Evolutionary conservation across 2,888 invertebrate genomes (phyloP).

Genomic region (Escarpia spicata): DNA sequence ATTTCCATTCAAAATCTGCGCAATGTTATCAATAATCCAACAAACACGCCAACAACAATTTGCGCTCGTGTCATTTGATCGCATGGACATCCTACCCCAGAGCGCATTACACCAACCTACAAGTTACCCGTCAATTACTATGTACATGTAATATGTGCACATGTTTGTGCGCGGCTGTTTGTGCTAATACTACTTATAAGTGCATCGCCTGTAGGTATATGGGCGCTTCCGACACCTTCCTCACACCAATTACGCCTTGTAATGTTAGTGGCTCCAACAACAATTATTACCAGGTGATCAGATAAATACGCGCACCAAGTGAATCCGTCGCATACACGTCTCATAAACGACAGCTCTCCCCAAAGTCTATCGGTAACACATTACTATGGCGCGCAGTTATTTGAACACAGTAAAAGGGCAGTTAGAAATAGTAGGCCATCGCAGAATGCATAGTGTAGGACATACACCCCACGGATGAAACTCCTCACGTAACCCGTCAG

Average conservation of each 20-base stretch:
- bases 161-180: background rate
- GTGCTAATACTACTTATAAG: background rate
- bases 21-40: background rate
- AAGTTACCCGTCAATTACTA: background rate
- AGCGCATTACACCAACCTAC: background rate
- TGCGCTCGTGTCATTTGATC: background rate
- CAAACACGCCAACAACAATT: background rate
- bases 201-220: background rate
- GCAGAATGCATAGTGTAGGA: too few relatives aligned
- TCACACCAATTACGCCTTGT: background rate
- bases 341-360: background rate
- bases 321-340: background rate
- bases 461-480: too few relatives aligned
- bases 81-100: background rate
- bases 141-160: background rate
- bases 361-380: background rate
- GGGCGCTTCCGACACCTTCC: background rate
- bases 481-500: too few relatives aligned
- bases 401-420: too few relatives aligned
- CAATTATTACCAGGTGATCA: background rate
- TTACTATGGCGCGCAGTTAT: too few relatives aligned
- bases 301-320: background rate
- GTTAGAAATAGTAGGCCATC: too few relatives aligned
- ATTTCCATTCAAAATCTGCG: background rate
- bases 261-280: background rate